These are phyloP conservation scores for Toxostoma redivivum DNA, from an alignment of 2,113 vertebrate species.

Conservation along the genomic window DNA sequence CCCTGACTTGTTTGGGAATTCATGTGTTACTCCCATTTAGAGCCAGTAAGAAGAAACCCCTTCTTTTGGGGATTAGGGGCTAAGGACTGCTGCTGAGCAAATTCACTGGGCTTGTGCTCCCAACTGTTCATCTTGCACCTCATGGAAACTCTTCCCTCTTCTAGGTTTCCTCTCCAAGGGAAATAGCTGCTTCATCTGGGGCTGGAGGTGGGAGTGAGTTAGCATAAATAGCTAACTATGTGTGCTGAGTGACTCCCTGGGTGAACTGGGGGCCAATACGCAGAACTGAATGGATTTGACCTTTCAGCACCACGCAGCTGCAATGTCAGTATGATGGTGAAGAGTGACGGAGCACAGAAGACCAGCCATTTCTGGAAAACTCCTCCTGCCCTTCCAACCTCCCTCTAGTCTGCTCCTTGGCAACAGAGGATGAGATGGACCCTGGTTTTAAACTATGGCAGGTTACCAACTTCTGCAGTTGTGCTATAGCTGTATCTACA, in stretches of 20 bases:
- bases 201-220: background rate
- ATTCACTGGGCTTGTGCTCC: background rate
- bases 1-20: background rate
- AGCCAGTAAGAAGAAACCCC: background rate
- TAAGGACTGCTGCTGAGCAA: background rate
- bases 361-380: background rate
- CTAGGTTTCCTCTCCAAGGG: background rate
- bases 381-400: background rate
- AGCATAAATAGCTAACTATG: background rate
- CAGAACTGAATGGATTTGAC: background rate
- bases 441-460: background rate
- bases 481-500: background rate
- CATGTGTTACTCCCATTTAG: background rate
- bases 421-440: background rate
- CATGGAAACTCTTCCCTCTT: background rate
- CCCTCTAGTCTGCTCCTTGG: background rate
- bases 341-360: accelerated
- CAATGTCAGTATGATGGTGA: accelerated
- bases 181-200: background rate
- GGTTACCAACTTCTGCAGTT: background rate
- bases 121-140: accelerated
- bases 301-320: accelerated
- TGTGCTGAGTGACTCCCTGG: accelerated
- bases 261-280: background rate
- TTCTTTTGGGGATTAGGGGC: background rate